phyloP scores from a whole-genome alignment of 2,888 invertebrate species.

The Tricholauxania praeusta region DNA sequence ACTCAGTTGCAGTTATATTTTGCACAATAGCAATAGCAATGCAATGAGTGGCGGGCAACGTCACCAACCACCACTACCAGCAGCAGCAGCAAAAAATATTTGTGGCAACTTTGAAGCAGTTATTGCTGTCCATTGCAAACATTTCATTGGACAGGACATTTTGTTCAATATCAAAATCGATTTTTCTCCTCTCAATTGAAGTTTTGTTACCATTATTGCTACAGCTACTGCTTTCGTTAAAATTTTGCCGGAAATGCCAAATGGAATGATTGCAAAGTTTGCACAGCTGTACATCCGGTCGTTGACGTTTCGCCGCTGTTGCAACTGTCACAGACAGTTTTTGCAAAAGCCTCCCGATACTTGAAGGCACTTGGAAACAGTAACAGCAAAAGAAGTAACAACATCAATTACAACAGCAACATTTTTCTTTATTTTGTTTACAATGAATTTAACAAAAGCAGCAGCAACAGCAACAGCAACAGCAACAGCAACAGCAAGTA shows the following conservation, averaged over 20 bases:
- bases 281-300: constrained; percentile 12
- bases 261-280: constrained; percentile 17
- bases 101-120: no score
- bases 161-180: constrained; percentile 37
- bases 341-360: no score
- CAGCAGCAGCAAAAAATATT: no score
- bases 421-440: no score
- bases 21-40: no score
- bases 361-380: neutral
- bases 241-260: constrained; percentile 22
- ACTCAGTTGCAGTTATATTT: no score
- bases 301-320: neutral
- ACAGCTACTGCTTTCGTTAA: constrained; percentile 35
- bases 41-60: no score
- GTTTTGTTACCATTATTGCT: constrained; percentile 13
- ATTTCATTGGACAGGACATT: constrained; percentile 40
- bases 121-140: constrained; percentile 26
- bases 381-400: neutral
- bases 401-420: neutral
- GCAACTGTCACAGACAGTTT: no score
- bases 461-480: neutral
- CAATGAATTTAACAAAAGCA: neutral
- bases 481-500: neutral
- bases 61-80: no score
- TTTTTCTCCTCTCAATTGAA: neutral